Evolutionary conservation across 2,888 invertebrate species (phyloP).

Genomic region (Abscondita cerata): DNA sequence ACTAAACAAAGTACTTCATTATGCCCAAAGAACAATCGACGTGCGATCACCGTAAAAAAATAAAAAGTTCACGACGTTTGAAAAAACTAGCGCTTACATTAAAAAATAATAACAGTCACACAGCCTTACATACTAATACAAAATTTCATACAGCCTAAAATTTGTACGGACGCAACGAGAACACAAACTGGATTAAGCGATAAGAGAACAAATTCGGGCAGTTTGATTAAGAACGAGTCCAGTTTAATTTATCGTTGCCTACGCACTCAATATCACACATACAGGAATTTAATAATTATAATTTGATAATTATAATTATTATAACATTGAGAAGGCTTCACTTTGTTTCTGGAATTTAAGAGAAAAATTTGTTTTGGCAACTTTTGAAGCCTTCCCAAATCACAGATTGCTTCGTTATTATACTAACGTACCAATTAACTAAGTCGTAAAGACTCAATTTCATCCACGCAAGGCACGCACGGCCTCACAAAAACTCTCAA

Average conservation of each 20-base stretch:
- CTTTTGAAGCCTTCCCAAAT: constrained; percentile 60
- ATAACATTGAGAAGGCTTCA: constrained; percentile 56
- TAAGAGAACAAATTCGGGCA: constrained; percentile 15
- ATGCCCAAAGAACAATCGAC: background rate
- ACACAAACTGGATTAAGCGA: constrained; percentile 11
- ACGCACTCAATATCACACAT: constrained; percentile 55
- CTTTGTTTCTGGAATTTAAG: constrained; percentile 44
- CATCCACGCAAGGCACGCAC: constrained; percentile 56
- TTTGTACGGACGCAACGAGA: constrained; percentile 46
- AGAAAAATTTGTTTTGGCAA: constrained; percentile 54
- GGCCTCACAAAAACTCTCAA: constrained; percentile 54
- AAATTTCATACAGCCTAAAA: constrained; percentile 57
- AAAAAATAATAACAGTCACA: constrained; percentile 53
- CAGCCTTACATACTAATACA: constrained; percentile 53
- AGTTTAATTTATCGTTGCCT: constrained; percentile 37
- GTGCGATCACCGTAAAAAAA: background rate
- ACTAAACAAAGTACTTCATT: constrained; percentile 28
- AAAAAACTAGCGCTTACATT: constrained; percentile 34
- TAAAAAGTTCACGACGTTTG: background rate
- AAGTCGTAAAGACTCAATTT: constrained; percentile 39
- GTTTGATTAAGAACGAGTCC: constrained; percentile 12
- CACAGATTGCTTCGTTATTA: constrained; percentile 58
- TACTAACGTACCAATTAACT: constrained; percentile 42
- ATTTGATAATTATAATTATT: constrained; percentile 55
- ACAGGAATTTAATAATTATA: constrained; percentile 57